These are phyloP conservation scores for Phalera bucephala DNA, from an alignment of 2,888 invertebrate species.

Conservation along the genomic window DNA sequence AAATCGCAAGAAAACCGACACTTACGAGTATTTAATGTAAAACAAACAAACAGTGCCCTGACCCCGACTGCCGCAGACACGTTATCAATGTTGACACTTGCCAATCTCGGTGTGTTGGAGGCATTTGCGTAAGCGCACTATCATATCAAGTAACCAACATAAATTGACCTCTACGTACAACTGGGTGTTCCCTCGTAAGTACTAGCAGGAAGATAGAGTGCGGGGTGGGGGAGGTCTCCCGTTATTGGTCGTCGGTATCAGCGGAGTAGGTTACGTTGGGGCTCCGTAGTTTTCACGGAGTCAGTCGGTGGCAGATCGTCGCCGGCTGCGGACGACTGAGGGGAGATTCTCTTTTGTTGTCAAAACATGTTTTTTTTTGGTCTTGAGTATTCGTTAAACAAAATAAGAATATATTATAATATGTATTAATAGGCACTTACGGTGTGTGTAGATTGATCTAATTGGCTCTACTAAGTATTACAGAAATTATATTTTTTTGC, in stretches of 20 bases:
- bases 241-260: slow-evolving; percentile 53
- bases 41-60: slow-evolving; percentile 51
- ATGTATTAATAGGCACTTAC: too few relatives aligned
- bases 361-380: not conserved
- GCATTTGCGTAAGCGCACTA: slow-evolving; percentile 75
- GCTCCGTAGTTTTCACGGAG: slow-evolving; percentile 37
- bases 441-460: too few relatives aligned
- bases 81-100: slow-evolving; percentile 72
- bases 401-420: too few relatives aligned
- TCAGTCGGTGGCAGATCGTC: slow-evolving; percentile 76
- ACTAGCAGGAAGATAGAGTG: slow-evolving; percentile 2
- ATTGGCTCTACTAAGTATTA: too few relatives aligned
- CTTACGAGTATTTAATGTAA: too few relatives aligned
- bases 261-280: slow-evolving; percentile 61
- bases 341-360: slow-evolving; percentile 29
- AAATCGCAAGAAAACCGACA: slow-evolving; percentile 11
- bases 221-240: slow-evolving; percentile 32
- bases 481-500: too few relatives aligned
- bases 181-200: not conserved
- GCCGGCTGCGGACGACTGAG: slow-evolving; percentile 56
- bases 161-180: slow-evolving; percentile 25
- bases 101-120: slow-evolving; percentile 60
- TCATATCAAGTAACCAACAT: slow-evolving; percentile 44
- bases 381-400: too few relatives aligned
- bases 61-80: slow-evolving; percentile 57